Base-by-base conservation (phyloP, 2,113 vertebrate species). In the Ophthalmolycus amberensis region DNA sequence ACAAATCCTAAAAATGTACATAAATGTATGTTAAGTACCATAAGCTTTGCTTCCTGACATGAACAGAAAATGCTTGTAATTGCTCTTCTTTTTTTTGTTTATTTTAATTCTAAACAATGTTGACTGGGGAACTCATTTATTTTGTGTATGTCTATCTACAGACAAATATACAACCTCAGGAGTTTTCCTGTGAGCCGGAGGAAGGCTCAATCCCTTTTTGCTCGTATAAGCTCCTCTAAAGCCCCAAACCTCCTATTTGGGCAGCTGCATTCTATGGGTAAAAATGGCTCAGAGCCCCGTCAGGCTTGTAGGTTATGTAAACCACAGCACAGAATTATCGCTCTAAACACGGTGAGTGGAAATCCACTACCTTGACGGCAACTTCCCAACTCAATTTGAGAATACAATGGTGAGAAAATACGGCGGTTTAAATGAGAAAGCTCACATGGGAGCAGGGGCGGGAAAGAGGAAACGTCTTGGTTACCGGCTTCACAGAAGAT, bases 201-300 rank as follows among this genome's bases (percentile, higher is more conserved):
- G 74, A 82, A 80, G 71, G 63, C 75, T 85, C 78, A 85, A 71
- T 85, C 83, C 83, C 74, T 83, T 85, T 6, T 80, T 54, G 68
- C 87, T 63, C 81, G 37, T 83, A 83, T 86, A 91, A 93, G 87
- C 91, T 82, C 44, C 90, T 88, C 79, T 86, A 89, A 87, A 91
- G 76, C 78, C 66, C 81, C 74, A 56, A 87, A 83, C 82, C 79
- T 85, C 80, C 74, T 83, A 72, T 83, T 85, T 76, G 76, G 80
- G 80, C 75, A 77, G 88, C 85, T 82, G 82, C 84, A 86, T 79
- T 77, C 78, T 77, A 18, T 75, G 85, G 22, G 50, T 91, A 86
- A 89, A 90, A 91, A 86, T 70, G 81, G 88, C 80, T 93, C 88
- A 92, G 69, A 86, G 81, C 68, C 80, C 80, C 85, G 85, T 88